Percentiles rank a stretch among this genome's conserved stretches.
Conservation (phyloP, 2,113 vertebrate species). For the Empidonax traillii region DNA sequence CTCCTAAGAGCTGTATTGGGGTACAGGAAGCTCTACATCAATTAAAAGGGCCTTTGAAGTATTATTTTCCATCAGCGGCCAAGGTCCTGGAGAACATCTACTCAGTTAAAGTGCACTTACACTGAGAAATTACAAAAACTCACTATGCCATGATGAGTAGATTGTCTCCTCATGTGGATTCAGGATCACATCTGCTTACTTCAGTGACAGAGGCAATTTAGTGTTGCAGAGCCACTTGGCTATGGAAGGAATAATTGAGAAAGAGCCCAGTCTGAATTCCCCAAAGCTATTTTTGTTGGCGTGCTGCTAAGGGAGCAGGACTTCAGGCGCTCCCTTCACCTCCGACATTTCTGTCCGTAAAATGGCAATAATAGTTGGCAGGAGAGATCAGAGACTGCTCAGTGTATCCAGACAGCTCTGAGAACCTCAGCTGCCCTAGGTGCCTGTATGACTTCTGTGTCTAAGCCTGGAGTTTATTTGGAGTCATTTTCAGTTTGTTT, state of each 20-base stretch:
- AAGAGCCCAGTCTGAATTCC: neutral
- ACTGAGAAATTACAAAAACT: neutral
- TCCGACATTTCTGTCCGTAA: neutral
- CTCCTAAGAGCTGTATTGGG: conserved; percentile 2
- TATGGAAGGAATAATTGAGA: conserved; percentile 18
- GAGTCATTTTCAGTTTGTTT: neutral
- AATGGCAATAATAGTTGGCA: neutral
- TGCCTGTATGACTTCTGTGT: neutral
- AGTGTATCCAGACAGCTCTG: neutral
- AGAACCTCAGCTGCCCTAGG: neutral
- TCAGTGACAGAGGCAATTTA: conserved; percentile 14
- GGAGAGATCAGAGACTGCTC: neutral
- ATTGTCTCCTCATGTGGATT: conserved; percentile 1
- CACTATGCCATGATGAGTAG: neutral
- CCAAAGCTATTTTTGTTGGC: neutral
- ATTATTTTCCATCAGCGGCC: neutral
- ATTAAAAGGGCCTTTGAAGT: conserved; percentile 36
- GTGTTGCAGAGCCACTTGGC: neutral
- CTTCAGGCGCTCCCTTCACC: neutral
- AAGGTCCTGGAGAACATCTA: conserved; percentile 1
- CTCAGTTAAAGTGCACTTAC: conserved; percentile 5
- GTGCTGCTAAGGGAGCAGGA: neutral
- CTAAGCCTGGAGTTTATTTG: neutral
- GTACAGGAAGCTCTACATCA: neutral
- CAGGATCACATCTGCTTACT: conserved; percentile 16